Conservation (phyloP, 2,113 vertebrate genomes). For the Corythoichthys intestinalis region DNA sequence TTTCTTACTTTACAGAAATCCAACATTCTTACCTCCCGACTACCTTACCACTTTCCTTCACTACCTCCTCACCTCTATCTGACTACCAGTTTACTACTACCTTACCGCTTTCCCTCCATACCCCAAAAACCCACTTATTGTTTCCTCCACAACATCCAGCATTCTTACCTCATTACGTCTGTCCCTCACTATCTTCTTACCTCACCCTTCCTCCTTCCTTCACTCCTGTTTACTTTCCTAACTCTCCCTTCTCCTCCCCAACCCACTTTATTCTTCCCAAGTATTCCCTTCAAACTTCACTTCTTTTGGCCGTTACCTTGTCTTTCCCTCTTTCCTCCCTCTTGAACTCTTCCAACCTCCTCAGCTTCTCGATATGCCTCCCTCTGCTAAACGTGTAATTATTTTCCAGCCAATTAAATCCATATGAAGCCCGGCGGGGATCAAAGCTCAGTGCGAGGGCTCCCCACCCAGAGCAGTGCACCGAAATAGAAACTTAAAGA, state of each 20-base stretch:
- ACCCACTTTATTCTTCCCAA: too few relatives aligned
- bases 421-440: slow-evolving; percentile 59
- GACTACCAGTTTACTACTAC: too few relatives aligned
- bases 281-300: neutral
- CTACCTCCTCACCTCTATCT: neutral
- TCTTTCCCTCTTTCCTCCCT: neutral
- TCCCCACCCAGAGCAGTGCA: slow-evolving; percentile 39
- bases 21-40: neutral
- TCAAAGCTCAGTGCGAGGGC: slow-evolving; percentile 48
- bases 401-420: slow-evolving; percentile 62
- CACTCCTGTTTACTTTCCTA: neutral
- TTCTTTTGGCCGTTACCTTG: neutral
- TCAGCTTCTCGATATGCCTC: slow-evolving; percentile 11
- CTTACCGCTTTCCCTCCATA: neutral
- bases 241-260: neutral
- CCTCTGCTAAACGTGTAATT: slow-evolving; percentile 45
- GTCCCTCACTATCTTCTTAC: neutral
- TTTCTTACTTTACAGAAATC: neutral
- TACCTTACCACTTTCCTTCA: neutral
- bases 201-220: neutral
- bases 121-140: too few relatives aligned
- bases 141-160: neutral
- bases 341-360: slow-evolving; percentile 9
- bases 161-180: neutral
- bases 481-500: slow-evolving; percentile 43